Base-by-base conservation (phyloP, 2,113 vertebrate species). In the Oryzias celebensis region DNA sequence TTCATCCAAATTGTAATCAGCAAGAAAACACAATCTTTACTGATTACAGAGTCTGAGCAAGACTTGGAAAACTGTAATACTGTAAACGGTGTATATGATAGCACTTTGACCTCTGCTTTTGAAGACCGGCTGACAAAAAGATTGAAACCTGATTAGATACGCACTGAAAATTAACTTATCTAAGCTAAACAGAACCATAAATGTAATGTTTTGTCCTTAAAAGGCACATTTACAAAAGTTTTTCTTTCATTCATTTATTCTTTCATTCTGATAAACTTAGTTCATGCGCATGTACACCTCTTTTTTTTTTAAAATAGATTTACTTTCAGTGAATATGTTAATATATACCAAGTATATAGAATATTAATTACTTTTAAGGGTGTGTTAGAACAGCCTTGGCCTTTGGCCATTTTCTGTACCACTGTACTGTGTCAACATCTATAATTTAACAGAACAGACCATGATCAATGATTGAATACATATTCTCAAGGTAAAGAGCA, bases 11-110 rank as follows among this genome's bases (percentile, higher is more conserved):
- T 26, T 65, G 61, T 46, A 45, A 79, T 78, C 76, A 82, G 51
- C 72, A 61, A 43, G 4, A 16, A 71, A 77, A 90, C 87, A 70
- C 88, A 88, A 88, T 44, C 86, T 86, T 88, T 82, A 90, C 87
- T 73, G 66, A 57, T 4, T 47, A 58, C 63, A 54, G 80, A 86
- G 64, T 67, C 75, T 59, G 64, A 65, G 45, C 60, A 74, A 71
- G 63, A 82, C 73, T 13, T n/a, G 42, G 18, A 82, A 80, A 64
- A 24, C 52, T 42, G 65, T 22, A 69, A 57, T 72, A 81, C 64
- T 73, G 50, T 65, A 65, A 77, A 24, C 2, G 23, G 23, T 22
- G 68, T 73, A 75, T 71, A 83, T 58, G 73, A 67, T 52, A 73
- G 88, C 65, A 85, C 86, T 86, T 90, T 90, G 86, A 82, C 84